Percentiles rank a stretch among this genome's conserved stretches.
These are phyloP conservation scores for Bubo scandiacus DNA, from an alignment of 2,113 vertebrate species.

Conservation along the genomic window DNA sequence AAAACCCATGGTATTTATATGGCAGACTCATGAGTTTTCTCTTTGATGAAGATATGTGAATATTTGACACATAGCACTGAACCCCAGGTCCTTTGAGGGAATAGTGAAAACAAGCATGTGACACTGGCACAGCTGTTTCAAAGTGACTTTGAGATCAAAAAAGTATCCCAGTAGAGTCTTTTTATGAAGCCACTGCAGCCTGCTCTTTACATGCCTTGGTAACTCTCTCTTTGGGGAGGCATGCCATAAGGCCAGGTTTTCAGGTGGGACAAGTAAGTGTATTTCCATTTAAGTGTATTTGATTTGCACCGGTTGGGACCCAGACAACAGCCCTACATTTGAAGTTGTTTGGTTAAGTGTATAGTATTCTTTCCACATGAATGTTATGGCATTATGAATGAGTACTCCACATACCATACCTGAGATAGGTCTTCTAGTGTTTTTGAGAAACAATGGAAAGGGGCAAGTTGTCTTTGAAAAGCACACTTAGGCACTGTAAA, in stretches of 20 bases:
- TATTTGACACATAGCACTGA: neutral
- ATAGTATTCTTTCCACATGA: neutral
- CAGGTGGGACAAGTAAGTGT: neutral
- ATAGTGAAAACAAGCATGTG: neutral
- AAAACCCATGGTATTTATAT: neutral
- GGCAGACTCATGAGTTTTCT: neutral
- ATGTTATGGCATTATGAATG: neutral
- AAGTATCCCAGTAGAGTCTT: neutral
- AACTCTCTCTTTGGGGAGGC: neutral
- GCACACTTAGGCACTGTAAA: neutral
- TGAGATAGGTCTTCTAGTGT: neutral
- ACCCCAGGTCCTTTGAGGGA: neutral
- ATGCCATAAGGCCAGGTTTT: neutral
- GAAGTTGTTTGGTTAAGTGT: neutral
- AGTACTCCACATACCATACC: neutral
- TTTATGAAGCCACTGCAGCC: neutral
- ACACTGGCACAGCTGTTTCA: constrained; percentile 4
- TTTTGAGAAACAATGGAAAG: neutral
- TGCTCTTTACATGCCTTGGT: neutral
- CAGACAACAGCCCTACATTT: neutral
- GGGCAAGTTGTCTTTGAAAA: neutral
- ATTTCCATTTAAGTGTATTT: neutral
- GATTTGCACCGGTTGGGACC: neutral
- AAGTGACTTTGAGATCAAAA: neutral
- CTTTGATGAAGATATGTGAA: neutral